Percentiles rank a stretch among this genome's conserved stretches.
These are phyloP conservation scores for Dasypogon diadema DNA, from an alignment of 2,888 invertebrate genomes.

Conservation along the genomic window DNA sequence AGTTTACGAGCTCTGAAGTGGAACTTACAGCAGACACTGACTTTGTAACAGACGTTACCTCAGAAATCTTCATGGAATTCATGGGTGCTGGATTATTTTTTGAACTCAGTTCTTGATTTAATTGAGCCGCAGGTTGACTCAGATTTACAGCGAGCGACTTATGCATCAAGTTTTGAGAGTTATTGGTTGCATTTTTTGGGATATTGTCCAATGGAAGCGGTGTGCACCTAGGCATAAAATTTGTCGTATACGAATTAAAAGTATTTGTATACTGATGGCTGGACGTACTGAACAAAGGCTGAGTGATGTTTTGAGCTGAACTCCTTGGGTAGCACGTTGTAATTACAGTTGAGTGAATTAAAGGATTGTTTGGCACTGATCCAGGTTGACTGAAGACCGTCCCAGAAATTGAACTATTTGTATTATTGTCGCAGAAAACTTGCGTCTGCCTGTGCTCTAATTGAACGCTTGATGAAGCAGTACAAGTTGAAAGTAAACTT, in stretches of 20 bases:
- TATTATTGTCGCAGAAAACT: no score
- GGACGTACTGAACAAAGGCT: not conserved
- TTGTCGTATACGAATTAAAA: constrained; percentile 20
- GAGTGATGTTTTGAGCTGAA: not conserved
- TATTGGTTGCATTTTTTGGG: not conserved
- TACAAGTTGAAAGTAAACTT: not conserved
- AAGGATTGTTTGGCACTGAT: no score
- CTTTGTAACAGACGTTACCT: not conserved
- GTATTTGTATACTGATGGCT: not conserved
- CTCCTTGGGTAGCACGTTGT: no score
- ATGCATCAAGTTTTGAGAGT: not conserved
- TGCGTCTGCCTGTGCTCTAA: not conserved
- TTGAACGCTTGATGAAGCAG: not conserved
- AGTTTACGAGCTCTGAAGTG: no score
- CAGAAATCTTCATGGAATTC: not conserved
- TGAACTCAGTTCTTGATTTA: not conserved
- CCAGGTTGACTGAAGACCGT: no score
- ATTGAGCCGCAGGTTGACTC: not conserved
- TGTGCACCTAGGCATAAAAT: not conserved
- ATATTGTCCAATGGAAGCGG: constrained; percentile 8
- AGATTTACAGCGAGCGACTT: not conserved
- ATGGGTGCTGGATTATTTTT: not conserved
- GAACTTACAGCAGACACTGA: not conserved
- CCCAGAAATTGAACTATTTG: no score
- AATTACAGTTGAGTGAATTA: no score